Base-by-base conservation (phyloP, 2,888 invertebrate species). In the Oscheius myriophilus region DNA sequence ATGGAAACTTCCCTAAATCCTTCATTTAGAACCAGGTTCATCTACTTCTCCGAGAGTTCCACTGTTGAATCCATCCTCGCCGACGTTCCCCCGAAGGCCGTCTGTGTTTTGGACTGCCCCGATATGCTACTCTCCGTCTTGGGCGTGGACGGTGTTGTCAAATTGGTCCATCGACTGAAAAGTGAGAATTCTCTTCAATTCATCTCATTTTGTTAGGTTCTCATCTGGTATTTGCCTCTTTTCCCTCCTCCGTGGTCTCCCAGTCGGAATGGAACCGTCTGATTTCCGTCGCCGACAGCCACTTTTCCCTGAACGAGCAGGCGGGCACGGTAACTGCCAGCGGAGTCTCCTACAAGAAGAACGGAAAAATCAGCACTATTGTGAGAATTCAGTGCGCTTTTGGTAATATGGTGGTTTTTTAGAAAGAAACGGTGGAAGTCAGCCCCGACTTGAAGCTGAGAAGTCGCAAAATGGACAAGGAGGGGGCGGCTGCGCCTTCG, bases 251-350 rank as follows among this genome's bases (percentile, higher is more conserved):
- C 7, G 26, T 52, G 12, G 61, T 67, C 26, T 18, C 43, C 51
- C 42, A 21, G 39, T n/a, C 23, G 21, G 52, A 67, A 18, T 67
- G 67, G 67, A 43, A 52, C 18, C 23, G 67, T 7, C 61, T 67
- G 1, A 21, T 26, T 12, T 33, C 53, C n/a, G 59, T 67, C 9
- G 59, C 67, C 23, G 67, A 67, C 26, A 25, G n/a, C 23, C 51
- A 42, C 39, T 52, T 61, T 23, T 23, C 21, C 23, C 16, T 67
- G 12, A 23, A 12, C 14, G 14, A 26, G 16, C 21, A 16, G 18
- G 33, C 21, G 46, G n/a, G 23, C 16, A 18, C 21, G 14, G 26
- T 63, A 18, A 16, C 23, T 39, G 18, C 25, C 52, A 45, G 43
- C 26, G 43, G 45, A 11, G 39, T 61, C 14, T 21, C 33, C 14